Conservation (phyloP, 1,140 invertebrate genomes). For the Nasonia giraulti region DNA sequence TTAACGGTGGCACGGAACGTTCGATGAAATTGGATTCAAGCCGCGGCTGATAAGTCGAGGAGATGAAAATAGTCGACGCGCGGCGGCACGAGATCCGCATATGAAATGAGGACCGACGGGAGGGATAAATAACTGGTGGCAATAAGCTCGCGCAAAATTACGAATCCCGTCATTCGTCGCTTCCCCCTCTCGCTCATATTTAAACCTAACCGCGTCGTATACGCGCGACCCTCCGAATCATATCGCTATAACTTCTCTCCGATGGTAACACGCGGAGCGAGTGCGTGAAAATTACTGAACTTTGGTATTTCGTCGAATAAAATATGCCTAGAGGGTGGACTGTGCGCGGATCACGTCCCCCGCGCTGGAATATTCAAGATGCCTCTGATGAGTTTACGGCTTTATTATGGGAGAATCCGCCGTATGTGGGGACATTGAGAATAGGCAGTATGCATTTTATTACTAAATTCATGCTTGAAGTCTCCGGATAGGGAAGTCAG, state of each 20-base stretch:
- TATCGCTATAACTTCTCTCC: conserved; percentile 34
- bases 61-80: neutral
- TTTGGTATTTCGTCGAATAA: conserved; percentile 41
- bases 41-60: neutral
- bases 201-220: conserved; percentile 32
- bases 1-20: neutral
- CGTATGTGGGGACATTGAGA: neutral
- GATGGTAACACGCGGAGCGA: neutral
- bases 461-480: no score
- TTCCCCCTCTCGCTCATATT: conserved; percentile 25
- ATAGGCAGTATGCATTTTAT: no score
- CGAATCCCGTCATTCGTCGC: conserved; percentile 55
- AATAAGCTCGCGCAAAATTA: conserved; percentile 63
- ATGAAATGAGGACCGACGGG: conserved; percentile 56
- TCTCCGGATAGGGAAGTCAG: neutral
- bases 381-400: conserved; percentile 25
- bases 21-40: neutral
- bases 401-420: conserved; percentile 22
- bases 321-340: conserved; percentile 1
- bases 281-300: conserved; percentile 42
- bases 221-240: conserved; percentile 28
- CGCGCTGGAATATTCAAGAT: conserved; percentile 16
- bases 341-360: neutral
- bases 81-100: conserved; percentile 56
- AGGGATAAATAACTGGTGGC: conserved; percentile 61